A percentile compares a stretch with the other conserved stretches of the same genome.
phyloP scores from a whole-genome alignment of 2,888 invertebrate species.

The Apotomis betuletana region DNA sequence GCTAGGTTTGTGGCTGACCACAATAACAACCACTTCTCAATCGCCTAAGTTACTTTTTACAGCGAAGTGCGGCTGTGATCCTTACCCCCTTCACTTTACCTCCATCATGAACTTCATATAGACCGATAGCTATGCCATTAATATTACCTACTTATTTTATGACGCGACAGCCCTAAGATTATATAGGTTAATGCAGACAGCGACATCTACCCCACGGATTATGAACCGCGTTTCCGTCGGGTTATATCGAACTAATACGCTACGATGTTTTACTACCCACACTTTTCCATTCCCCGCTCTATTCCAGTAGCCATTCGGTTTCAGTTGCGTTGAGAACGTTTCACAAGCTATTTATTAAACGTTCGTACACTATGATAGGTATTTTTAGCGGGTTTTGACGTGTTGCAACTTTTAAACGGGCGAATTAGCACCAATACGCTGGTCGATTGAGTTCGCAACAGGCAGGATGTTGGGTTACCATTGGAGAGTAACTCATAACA shows the following conservation, averaged over 20 bases:
- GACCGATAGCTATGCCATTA: too few species aligned
- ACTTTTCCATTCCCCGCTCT: constrained; percentile 8
- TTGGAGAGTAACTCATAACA: constrained; percentile 12
- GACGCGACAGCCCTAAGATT: constrained; percentile 37
- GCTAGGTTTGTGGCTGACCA: too few species aligned
- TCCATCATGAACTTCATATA: too few species aligned
- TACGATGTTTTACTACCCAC: constrained; percentile 24
- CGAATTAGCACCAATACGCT: constrained; percentile 42
- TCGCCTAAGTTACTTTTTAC: too few species aligned
- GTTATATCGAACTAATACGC: constrained; percentile 46
- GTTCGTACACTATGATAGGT: constrained; percentile 33
- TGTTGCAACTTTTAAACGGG: constrained; percentile 43
- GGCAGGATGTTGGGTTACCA: constrained; percentile 32
- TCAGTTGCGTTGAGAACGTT: constrained; percentile 5
- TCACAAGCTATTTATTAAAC: constrained; percentile 37
- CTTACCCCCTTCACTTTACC: too few species aligned
- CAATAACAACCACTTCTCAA: too few species aligned
- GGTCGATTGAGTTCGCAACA: constrained; percentile 39
- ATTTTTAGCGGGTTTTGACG: constrained; percentile 42
- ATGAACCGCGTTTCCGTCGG: constrained; percentile 57
- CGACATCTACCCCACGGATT: constrained; percentile 68
- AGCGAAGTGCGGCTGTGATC: too few species aligned
- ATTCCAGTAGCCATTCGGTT: background rate
- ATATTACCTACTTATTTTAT: constrained; percentile 11
- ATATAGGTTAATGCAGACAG: constrained; percentile 71